A percentile compares a stretch with the other conserved stretches of the same genome.
Conservation (phyloP, 2,888 invertebrate genomes). For the Aromia moschata region DNA sequence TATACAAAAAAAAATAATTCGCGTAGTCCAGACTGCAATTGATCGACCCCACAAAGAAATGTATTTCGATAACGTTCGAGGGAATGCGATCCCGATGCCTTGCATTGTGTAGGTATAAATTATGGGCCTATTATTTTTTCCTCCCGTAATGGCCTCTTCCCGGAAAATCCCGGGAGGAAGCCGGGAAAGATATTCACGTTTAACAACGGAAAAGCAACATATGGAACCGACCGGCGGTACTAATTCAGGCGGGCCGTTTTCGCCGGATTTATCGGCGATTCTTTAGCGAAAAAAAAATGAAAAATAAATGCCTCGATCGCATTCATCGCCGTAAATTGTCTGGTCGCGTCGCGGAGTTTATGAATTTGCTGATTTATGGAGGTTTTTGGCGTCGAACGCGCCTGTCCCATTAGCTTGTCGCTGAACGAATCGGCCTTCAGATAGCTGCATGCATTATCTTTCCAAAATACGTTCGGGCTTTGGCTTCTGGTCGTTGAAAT, state of each 20-base stretch:
- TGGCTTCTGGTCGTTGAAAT: no score
- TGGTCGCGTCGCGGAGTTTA: constrained; percentile 18
- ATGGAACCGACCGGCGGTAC: constrained; percentile 38
- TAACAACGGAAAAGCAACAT: constrained; percentile 41
- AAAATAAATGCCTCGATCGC: constrained; percentile 29
- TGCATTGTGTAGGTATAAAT: constrained; percentile 38
- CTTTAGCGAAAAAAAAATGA: constrained; percentile 36
- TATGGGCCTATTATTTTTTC: constrained; percentile 42
- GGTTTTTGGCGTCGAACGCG: no score
- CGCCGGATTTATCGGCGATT: constrained; percentile 41
- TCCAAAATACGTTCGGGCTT: no score
- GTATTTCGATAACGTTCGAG: neutral
- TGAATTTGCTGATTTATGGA: constrained; percentile 34
- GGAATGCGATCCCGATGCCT: constrained; percentile 31
- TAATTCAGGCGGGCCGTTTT: constrained; percentile 43
- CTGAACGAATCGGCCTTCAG: no score
- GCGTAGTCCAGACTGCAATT: no score
- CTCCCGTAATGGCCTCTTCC: constrained; percentile 35
- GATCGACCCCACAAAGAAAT: no score
- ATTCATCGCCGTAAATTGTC: constrained; percentile 39
- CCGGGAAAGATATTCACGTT: constrained; percentile 40
- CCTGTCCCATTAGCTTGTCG: no score
- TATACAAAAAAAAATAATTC: no score
- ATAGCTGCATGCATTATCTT: no score
- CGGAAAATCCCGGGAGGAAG: constrained; percentile 31